Evolutionary conservation across 2,797 vertebrate species (phyloP), one percentile per base, ranked within the genome.

Genomic region (Syngnathus acus): DNA sequence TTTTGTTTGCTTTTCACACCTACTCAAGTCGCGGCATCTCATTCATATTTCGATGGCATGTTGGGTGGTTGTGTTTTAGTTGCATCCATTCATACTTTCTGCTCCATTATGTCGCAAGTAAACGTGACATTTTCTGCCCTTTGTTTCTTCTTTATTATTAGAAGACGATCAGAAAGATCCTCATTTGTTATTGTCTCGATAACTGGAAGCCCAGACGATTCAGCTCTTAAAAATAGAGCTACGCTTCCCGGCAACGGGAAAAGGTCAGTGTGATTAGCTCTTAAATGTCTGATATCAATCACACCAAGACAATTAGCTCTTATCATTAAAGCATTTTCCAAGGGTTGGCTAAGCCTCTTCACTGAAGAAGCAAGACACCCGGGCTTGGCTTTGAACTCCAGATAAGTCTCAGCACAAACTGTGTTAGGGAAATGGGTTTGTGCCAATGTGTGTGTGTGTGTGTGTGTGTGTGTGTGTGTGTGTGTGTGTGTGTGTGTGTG

Each of bases 301-400:
- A 66, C 61, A 72, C 68, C 75, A 73, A 78, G 71, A 75, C 75
- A 67, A 74, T 80, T 71, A 68, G 70, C 69, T 72, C 82, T 86
- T 85, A 89, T 89, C 87, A 88, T 85, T 70, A 89, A 91, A 89
- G 84, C 83, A 84, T 87, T 87, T 86, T 86, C 83, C n/a, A 66
- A 62, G 68, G 78, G 68, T 73, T 88, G 81, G 83, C 80, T 85
- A 84, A 89, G 77, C 71, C 78, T 78, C 72, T 78, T 83, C 66
- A 71, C 69, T 77, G 64, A 72, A 64, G 67, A 78, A 72, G 63
- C 83, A 72, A 83, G 73, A 77, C 74, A 75, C 64, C 51, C 39
- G 1, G 65, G 66, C 67, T 74, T 58, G 62, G 75, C 89, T 91
- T 92, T 90, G 87, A 90, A 89, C 82, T 88, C 84, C 69, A 88